Conservation (phyloP, 2,113 vertebrate species). For the Stegostoma tigrinum region DNA sequence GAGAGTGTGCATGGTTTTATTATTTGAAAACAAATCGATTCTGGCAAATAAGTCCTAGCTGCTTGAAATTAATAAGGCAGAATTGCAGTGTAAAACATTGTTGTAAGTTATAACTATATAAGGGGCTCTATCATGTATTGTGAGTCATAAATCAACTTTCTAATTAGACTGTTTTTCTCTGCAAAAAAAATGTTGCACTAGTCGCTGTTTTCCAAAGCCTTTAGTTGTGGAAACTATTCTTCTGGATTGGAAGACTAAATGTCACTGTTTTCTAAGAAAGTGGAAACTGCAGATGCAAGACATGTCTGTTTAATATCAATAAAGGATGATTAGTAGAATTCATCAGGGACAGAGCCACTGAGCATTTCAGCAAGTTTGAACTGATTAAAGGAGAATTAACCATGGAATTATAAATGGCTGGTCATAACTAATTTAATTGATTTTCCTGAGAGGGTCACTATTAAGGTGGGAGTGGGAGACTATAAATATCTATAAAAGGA, state of each 20-base stretch:
- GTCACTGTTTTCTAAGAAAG: background rate
- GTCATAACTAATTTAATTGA: background rate
- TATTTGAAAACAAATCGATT: background rate
- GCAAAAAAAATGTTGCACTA: background rate
- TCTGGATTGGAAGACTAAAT: background rate
- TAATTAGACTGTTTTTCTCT: background rate
- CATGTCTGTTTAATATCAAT: background rate
- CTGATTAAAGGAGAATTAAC: background rate
- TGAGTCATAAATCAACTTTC: background rate
- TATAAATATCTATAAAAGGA: background rate
- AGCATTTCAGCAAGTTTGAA: background rate
- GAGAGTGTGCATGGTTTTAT: background rate
- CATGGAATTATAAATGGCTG: background rate
- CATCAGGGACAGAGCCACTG: background rate
- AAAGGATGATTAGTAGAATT: background rate
- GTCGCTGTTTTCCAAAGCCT: background rate
- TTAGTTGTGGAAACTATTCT: background rate
- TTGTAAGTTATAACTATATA: background rate
- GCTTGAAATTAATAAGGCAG: background rate
- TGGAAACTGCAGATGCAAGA: background rate
- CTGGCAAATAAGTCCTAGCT: background rate
- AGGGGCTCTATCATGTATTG: background rate
- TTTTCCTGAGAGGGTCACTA: background rate
- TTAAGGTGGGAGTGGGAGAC: background rate
- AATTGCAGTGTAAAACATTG: background rate